Percentiles rank a stretch among this genome's conserved stretches.
phyloP scores from a whole-genome alignment of 2,113 vertebrate genomes.

The Ariopsis seemanni region DNA sequence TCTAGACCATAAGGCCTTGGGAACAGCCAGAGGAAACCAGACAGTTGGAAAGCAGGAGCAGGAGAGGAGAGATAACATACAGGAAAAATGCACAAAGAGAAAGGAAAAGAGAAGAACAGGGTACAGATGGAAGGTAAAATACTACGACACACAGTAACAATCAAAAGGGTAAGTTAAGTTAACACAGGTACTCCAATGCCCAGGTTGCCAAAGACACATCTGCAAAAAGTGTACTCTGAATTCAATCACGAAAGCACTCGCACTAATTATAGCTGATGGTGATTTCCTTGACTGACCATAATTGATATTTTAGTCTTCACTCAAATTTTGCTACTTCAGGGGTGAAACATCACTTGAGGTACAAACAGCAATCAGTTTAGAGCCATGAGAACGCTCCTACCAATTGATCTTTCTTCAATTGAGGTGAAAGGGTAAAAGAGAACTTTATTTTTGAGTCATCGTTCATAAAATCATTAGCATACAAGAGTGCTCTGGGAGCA shows the following conservation, averaged over 20 bases:
- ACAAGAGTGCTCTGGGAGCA: too few relatives aligned
- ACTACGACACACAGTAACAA: constrained; percentile 59
- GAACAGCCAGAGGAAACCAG: constrained; percentile 52
- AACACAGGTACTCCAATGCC: constrained; percentile 30
- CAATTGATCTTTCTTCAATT: not conserved
- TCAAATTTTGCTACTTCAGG: not conserved
- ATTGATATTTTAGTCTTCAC: not conserved
- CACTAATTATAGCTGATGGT: not conserved
- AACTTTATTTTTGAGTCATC: not conserved
- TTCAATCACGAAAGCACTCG: not conserved
- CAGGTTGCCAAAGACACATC: constrained; percentile 35
- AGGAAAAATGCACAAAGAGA: constrained; percentile 36
- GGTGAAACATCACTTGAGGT: not conserved
- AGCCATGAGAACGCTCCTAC: not conserved
- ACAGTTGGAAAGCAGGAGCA: constrained; percentile 53
- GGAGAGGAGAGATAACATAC: constrained; percentile 13
- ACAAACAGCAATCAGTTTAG: not conserved
- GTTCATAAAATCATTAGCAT: not conserved
- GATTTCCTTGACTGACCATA: not conserved
- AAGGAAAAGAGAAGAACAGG: constrained; percentile 54
- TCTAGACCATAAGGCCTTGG: constrained; percentile 83
- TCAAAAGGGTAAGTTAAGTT: constrained; percentile 42
- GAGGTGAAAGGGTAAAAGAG: not conserved
- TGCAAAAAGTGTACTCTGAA: not conserved
- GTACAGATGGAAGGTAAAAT: constrained; percentile 66